These are phyloP conservation scores for Rhegmatorhina hoffmannsi DNA, from an alignment of 2,113 vertebrate genomes.

Conservation along the genomic window DNA sequence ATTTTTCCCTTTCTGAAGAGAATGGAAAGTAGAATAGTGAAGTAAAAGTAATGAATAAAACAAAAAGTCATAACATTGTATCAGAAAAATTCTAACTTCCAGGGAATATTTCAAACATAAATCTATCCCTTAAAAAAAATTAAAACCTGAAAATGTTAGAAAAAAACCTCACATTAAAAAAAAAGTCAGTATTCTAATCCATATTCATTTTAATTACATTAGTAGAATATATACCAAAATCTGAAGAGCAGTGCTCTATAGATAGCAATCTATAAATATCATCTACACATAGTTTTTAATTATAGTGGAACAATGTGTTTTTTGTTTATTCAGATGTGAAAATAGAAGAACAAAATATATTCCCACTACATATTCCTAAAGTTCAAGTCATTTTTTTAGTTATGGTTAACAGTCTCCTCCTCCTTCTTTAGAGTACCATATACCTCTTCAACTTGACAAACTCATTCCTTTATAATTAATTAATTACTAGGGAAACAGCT, in stretches of 20 bases:
- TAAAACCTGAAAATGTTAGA: neutral
- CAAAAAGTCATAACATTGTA: neutral
- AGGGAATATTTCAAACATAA: neutral
- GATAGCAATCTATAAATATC: neutral
- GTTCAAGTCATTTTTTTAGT: neutral
- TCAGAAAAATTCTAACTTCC: neutral
- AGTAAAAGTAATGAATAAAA: neutral
- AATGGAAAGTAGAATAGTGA: neutral
- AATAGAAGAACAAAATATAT: neutral
- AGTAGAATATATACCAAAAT: neutral
- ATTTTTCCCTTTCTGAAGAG: neutral
- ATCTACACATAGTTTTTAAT: neutral
- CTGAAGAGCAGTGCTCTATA: neutral
- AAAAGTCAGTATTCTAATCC: neutral
- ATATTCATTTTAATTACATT: neutral
- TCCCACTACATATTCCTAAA: neutral
- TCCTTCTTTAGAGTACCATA: neutral
- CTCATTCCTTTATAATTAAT: neutral
- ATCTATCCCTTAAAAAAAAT: neutral
- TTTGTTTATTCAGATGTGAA: neutral
- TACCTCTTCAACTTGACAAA: neutral
- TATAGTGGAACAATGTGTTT: neutral
- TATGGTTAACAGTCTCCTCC: neutral
- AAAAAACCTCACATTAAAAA: neutral
- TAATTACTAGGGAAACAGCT: neutral